Conservation (phyloP, 2,113 vertebrate species). For the Regulus satrapa region DNA sequence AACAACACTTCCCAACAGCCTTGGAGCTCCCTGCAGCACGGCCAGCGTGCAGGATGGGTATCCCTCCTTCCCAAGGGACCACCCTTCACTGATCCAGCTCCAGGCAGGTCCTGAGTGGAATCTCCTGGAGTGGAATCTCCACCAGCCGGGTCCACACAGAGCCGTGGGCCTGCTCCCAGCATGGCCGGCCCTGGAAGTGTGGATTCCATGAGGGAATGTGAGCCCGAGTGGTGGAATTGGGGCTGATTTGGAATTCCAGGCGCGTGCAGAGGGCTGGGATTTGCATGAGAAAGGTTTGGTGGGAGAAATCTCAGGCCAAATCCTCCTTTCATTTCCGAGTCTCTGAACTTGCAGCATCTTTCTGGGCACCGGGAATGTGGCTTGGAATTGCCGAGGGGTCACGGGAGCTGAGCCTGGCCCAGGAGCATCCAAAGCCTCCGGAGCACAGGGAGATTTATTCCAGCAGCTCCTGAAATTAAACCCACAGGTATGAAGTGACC, state of each 20-base stretch:
- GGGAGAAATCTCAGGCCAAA: not conserved
- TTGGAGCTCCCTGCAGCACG: not conserved
- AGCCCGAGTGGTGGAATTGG: rapidly evolving
- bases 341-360: not conserved
- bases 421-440: not conserved
- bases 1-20: not conserved
- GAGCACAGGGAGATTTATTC: not conserved
- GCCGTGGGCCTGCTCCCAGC: rapidly evolving
- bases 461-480: not conserved
- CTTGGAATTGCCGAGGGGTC: not conserved
- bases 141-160: too few species aligned
- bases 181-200: rapidly evolving
- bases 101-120: not conserved
- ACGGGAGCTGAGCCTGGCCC: not conserved
- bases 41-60: not conserved
- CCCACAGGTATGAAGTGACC: not conserved
- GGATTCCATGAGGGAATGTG: not conserved
- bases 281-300: not conserved
- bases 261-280: not conserved
- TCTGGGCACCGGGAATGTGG: rapidly evolving
- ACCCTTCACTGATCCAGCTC: not conserved
- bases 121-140: not conserved
- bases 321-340: not conserved
- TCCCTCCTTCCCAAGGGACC: not conserved
- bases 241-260: not conserved